Base-by-base conservation (phyloP, 1,140 invertebrate species). In the Drosophila leontia region DNA sequence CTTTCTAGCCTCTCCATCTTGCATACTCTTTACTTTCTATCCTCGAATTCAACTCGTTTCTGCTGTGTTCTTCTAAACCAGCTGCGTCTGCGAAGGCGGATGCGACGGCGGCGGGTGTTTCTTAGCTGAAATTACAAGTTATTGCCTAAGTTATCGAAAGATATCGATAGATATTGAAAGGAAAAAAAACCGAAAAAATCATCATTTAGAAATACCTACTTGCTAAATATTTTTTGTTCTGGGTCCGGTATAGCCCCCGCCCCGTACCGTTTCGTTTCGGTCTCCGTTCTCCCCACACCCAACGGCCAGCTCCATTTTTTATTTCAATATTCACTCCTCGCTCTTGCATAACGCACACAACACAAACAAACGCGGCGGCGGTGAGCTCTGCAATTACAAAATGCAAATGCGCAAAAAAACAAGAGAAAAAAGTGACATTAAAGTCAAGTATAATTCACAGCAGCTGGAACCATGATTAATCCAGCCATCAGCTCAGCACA, bases 1-100 rank as follows among this genome's bases (percentile, higher is more conserved):
- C 42, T 0, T 44, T 17, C 19, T 75, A 88, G 85, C 85, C 78
- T 79, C 85, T 62, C 51, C 23, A 19, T 44, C 37, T 57, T 41
- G 39, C 19, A 26, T 56, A 23, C 41, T 15, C 23, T 55, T 35
- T n/a, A 32, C n/a, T 41, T 15, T 29, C 11, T 39, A 55, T 8
- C 12, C 23, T 35, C 32, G 42, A 47, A 15, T 23, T 12, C 12
- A 12, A 23, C 3, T 23, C 15, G 5, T 29, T 29, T 55, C 17
- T 19, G 19, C 37, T 23, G 17, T 23, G 12, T 55, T 37, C 7
- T 55, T 4, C 34, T 6, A 3, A 55, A 37, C 51, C 51, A 55
- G 51, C 51, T 55, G 51, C 5, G 17, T 13, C 19, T 37, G 17
- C 35, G 13, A 56, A 56, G 35, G 53, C 34, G 34, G 32, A 37